Evolutionary conservation across 2,888 invertebrate genomes (phyloP).

Genomic region (Limenitis camilla): DNA sequence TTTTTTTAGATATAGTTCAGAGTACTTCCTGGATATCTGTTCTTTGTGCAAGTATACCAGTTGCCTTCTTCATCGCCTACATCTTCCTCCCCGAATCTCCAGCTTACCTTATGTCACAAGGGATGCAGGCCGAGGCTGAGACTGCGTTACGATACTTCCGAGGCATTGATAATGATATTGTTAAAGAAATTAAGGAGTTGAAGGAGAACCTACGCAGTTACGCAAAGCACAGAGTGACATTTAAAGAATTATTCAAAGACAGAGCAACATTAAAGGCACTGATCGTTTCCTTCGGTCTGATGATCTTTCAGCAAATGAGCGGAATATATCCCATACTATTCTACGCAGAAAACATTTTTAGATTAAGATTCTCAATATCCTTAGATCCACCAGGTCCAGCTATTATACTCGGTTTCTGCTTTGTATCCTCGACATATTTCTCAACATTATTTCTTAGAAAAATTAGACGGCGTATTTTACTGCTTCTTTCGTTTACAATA

Average conservation of each 20-base stretch:
- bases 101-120: slow-evolving; percentile 73
- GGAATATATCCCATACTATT: slow-evolving; percentile 77
- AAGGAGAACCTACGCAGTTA: slow-evolving; percentile 63
- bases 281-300: slow-evolving; percentile 72
- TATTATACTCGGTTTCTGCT: slow-evolving; percentile 77
- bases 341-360: slow-evolving; percentile 73
- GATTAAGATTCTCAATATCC: slow-evolving; percentile 56
- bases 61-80: slow-evolving; percentile 65
- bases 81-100: slow-evolving; percentile 84
- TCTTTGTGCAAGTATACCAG: slow-evolving; percentile 56
- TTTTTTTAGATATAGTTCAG: slow-evolving; percentile 56
- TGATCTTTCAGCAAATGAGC: slow-evolving; percentile 78
- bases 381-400: slow-evolving; percentile 56
- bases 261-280: slow-evolving; percentile 62
- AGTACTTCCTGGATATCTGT: slow-evolving; percentile 56
- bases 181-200: slow-evolving; percentile 69
- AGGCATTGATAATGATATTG: slow-evolving; percentile 74
- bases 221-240: slow-evolving; percentile 55
- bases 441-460: slow-evolving; percentile 75
- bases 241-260: slow-evolving; percentile 58
- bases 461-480: slow-evolving; percentile 75
- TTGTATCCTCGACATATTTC: slow-evolving; percentile 73
- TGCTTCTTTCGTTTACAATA: slow-evolving; percentile 74
- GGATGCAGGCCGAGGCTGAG: slow-evolving; percentile 73
- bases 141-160: slow-evolving; percentile 76